Evolutionary conservation across 1,140 invertebrate genomes (phyloP).

Genomic region (Euwallacea fornicatus): DNA sequence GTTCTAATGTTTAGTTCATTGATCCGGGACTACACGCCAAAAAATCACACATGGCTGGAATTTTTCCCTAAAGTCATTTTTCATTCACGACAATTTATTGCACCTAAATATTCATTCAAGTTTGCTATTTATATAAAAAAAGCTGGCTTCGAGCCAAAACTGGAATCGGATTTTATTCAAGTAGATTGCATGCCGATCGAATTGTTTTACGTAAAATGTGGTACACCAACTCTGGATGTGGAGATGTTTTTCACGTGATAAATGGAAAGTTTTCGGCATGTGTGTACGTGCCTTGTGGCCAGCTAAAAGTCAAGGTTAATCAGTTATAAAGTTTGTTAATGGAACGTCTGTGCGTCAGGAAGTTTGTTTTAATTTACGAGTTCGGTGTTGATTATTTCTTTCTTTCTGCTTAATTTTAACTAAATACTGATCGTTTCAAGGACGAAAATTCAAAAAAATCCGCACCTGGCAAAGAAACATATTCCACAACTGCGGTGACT

Average conservation of each 20-base stretch:
- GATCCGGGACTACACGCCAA: not conserved
- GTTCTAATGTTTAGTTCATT: not conserved
- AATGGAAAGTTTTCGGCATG: not conserved
- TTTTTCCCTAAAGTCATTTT: not conserved
- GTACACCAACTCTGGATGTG: not conserved
- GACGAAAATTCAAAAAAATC: too few species aligned
- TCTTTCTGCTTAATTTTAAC: too few species aligned
- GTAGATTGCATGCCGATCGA: not conserved
- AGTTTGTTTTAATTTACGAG: too few species aligned
- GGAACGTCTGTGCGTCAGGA: not conserved
- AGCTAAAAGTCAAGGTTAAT: not conserved
- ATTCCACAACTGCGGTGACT: too few species aligned
- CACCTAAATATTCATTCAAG: conserved; percentile 4
- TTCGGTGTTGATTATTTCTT: too few species aligned
- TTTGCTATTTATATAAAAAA: not conserved
- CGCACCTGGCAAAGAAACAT: too few species aligned
- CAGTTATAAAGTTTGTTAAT: not conserved
- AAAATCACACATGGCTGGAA: not conserved
- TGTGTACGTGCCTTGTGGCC: not conserved
- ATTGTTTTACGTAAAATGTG: not conserved
- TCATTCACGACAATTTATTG: not conserved
- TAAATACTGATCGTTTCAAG: too few species aligned
- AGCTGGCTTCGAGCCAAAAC: not conserved
- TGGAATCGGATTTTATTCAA: not conserved
- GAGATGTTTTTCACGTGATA: not conserved